Conservation (phyloP, 2,113 vertebrate species). For the Benitochromis conjunctus region DNA sequence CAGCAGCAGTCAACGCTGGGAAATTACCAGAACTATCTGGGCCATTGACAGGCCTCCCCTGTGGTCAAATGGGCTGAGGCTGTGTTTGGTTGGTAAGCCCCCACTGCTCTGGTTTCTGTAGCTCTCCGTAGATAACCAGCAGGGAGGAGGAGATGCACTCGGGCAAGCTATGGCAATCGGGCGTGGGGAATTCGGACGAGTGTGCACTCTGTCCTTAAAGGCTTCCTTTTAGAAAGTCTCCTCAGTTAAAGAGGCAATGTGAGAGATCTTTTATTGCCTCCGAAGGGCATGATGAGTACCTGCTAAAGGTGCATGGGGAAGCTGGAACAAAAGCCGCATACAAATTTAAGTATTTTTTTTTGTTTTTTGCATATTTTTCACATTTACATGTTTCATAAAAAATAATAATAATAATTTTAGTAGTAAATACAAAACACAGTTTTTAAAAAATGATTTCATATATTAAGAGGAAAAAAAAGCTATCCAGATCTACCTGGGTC, state of each 20-base stretch:
- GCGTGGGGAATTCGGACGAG: conserved; percentile 6
- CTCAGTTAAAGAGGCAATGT: not conserved
- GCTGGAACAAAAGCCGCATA: not conserved
- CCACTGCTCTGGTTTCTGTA: conserved; percentile 7
- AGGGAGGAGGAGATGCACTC: conserved; percentile 43
- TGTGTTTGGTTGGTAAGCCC: conserved; percentile 31
- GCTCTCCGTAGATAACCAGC: conserved; percentile 54
- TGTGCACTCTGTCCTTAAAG: conserved; percentile 31
- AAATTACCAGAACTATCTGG: conserved; percentile 81
- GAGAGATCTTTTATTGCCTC: not conserved
- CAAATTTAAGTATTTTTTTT: not conserved
- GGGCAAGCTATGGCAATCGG: conserved; percentile 1
- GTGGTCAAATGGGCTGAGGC: conserved; percentile 65
- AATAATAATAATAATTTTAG: no score
- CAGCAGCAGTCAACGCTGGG: conserved; percentile 34
- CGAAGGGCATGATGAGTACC: not conserved
- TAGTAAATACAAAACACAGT: not conserved
- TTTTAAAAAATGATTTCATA: not conserved
- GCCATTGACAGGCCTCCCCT: conserved; percentile 74
- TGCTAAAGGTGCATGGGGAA: not conserved
- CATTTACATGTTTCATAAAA: not conserved
- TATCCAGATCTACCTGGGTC: not conserved
- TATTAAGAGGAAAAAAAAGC: not conserved
- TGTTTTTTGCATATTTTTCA: not conserved
- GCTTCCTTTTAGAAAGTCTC: not conserved